Percentiles rank a stretch among this genome's conserved stretches.
Evolutionary conservation across 2,888 invertebrate species (phyloP).

Genomic region (Geophilus truncorum): DNA sequence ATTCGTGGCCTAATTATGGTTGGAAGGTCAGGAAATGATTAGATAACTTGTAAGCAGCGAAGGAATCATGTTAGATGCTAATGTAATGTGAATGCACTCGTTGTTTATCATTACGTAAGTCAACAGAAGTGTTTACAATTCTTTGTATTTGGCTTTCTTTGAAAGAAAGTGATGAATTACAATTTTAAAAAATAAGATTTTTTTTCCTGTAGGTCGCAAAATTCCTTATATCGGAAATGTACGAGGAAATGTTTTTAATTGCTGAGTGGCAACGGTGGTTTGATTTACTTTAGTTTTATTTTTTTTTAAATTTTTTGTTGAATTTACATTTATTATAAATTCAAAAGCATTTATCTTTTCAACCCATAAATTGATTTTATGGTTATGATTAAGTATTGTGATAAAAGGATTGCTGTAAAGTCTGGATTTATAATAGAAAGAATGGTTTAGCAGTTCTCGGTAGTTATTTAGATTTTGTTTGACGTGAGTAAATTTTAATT

Average conservation of each 20-base stretch:
- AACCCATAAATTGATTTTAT: no score
- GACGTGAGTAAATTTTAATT: no score
- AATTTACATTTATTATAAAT: no score
- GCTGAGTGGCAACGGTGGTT: no score
- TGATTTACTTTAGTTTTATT: background rate
- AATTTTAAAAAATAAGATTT: background rate
- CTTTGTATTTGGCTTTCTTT: background rate
- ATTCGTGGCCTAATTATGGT: background rate
- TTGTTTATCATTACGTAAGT: no score
- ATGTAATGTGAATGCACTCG: background rate
- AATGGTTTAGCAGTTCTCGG: no score
- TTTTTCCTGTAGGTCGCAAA: background rate
- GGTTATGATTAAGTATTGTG: no score
- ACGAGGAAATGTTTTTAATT: background rate
- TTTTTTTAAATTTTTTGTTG: background rate
- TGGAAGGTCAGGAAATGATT: background rate
- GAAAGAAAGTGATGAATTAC: background rate
- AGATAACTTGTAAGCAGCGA: background rate
- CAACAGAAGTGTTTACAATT: no score
- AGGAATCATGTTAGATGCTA: background rate
- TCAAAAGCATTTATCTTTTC: no score
- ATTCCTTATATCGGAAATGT: background rate
- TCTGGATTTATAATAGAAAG: no score
- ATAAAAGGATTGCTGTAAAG: no score
- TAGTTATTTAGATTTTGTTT: no score